Percentiles rank a stretch among this genome's conserved stretches.
phyloP scores from a whole-genome alignment of 64 coral and sea anemone species.

The Actinia equina region DNA sequence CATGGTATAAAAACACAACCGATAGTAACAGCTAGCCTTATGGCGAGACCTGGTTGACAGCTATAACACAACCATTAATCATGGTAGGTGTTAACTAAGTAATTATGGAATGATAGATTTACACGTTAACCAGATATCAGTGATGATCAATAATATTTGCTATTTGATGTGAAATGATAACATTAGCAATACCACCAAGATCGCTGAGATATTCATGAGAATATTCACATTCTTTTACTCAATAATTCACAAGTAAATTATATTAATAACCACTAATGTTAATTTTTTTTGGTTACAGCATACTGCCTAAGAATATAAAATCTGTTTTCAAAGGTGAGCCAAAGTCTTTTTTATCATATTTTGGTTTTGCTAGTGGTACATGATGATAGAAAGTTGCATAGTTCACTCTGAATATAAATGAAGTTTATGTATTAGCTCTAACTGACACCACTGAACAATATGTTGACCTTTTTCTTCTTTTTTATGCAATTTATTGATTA shows the following conservation, averaged over 20 bases:
- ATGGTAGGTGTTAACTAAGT: neutral
- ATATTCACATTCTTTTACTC: no score
- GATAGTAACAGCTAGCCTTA: no score
- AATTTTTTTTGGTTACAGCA: neutral
- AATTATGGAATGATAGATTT: neutral
- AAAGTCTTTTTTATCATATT: neutral
- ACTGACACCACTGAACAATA: neutral
- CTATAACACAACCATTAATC: no score
- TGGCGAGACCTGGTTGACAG: no score
- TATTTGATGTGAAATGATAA: constrained; percentile 32
- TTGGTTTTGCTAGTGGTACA: neutral
- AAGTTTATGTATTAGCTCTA: constrained; percentile 17
- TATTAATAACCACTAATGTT: neutral
- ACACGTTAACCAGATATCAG: no score
- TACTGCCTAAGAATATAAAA: no score
- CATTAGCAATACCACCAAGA: constrained; percentile 32
- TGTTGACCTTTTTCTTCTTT: neutral
- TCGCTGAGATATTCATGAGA: constrained; percentile 26
- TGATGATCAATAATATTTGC: constrained; percentile 7
- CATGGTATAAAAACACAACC: no score
- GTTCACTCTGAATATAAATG: constrained; percentile 18
- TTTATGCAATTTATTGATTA: neutral
- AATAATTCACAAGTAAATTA: neutral
- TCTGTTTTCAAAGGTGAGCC: neutral
- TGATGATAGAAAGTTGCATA: neutral